Base-by-base conservation (phyloP, 2,113 vertebrate genomes). In the Phyllopteryx taeniolatus region DNA sequence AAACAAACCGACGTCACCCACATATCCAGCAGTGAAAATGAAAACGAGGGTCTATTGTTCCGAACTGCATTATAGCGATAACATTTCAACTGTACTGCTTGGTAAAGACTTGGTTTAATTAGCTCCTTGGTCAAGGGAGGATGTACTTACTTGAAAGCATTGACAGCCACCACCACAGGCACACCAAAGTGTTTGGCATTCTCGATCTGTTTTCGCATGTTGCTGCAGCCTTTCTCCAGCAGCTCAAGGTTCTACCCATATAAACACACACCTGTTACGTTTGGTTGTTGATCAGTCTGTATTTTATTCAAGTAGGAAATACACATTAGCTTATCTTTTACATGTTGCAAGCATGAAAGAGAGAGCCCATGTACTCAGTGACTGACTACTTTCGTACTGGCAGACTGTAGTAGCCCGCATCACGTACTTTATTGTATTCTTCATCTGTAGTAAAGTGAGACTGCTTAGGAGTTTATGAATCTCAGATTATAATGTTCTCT, bases 171-270 rank as follows among this genome's bases (percentile, higher is more conserved):
- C 0, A 99, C 95, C 46, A 99, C 97, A 0, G 97, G 95, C 14
- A 99, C 93, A 1, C 98, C 97, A 67, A 99, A 99, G 68, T 92
- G 72, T 66, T 53, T 91, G 39, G 97, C 96, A 1, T 99, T 99
- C 87, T 98, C 93, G 31, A 99, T 96, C 90, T 99, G 98, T 82
- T 99, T 99, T 78, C 76, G 92, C 70, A 99, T 91, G 89, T 99
- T 99, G 87, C 92, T 92, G 81, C 96, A 99, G 70, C 97, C 98
- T n/a, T 93, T 95, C 83, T 93, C 93, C 87, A 99, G 82, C 77
- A 99, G 92, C 0, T 93, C 92, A 19, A 99, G 91, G 89, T 98
- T 95, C 98, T 99, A 74, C n/a, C 78, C 51, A 65, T 2, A 53
- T 1, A 31, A 0, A 76, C 17, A 81, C 44, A 35, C 43, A 79